Conservation (phyloP, 2,888 invertebrate genomes). For the Monochamus alternatus region DNA sequence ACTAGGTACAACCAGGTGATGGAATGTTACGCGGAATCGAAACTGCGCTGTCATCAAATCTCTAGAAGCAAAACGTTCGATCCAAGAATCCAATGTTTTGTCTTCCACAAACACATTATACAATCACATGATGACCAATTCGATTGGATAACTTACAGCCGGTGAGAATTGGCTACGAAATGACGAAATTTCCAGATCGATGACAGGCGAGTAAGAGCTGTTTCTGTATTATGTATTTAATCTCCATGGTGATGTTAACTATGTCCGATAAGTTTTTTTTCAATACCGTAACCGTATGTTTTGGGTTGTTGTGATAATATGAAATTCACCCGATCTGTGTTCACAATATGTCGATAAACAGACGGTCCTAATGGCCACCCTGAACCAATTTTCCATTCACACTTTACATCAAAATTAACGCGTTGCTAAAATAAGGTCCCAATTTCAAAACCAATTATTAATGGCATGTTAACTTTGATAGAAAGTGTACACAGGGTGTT, state of each 20-base stretch:
- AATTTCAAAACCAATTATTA: no score
- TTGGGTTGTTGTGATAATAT: slow-evolving; percentile 33
- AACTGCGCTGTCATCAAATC: no score
- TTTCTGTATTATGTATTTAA: slow-evolving; percentile 26
- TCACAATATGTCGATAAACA: slow-evolving; percentile 6
- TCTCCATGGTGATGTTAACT: not conserved
- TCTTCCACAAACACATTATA: not conserved
- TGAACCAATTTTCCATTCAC: no score
- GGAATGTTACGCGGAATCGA: no score
- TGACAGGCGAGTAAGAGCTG: slow-evolving; percentile 33
- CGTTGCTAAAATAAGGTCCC: no score
- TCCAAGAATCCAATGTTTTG: not conserved
- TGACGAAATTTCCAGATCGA: slow-evolving; percentile 25
- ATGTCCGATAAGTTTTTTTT: slow-evolving; percentile 1
- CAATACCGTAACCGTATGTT: slow-evolving; percentile 19
- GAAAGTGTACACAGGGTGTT: no score
- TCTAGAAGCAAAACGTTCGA: no score
- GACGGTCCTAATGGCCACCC: not conserved
- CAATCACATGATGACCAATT: slow-evolving; percentile 4
- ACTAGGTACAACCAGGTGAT: no score
- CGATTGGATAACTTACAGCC: slow-evolving; percentile 6
- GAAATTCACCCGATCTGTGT: slow-evolving; percentile 13
- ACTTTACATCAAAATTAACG: no score
- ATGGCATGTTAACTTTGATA: no score
- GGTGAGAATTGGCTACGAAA: slow-evolving; percentile 18